These are phyloP conservation scores for Pao palembangensis DNA, from an alignment of 2,113 vertebrate species.

Conservation along the genomic window DNA sequence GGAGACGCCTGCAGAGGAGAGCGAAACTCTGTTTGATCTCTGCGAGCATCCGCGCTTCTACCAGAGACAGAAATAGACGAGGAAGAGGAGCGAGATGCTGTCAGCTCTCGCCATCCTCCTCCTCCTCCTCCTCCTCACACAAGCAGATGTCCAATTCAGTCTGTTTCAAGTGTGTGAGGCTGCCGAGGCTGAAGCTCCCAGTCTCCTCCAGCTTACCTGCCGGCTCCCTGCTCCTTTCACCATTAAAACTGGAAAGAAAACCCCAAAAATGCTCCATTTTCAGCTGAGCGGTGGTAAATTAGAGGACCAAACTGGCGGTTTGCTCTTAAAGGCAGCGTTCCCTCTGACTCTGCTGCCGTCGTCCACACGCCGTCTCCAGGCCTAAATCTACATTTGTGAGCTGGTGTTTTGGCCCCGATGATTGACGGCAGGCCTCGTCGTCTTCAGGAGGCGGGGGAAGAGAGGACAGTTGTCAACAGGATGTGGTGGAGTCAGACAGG, in stretches of 20 bases:
- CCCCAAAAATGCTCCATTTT: not conserved
- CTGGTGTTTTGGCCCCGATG: too few species aligned
- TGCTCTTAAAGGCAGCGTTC: too few species aligned
- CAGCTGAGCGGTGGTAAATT: not conserved
- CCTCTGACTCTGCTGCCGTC: too few species aligned
- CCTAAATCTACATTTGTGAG: too few species aligned
- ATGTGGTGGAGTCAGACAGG: constrained; percentile 73
- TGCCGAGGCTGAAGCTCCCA: constrained; percentile 37
- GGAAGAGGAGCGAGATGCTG: constrained; percentile 56
- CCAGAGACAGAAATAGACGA: constrained; percentile 57
- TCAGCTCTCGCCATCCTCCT: constrained; percentile 59
- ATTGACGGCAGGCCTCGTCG: too few species aligned
- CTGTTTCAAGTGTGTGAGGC: constrained; percentile 62
- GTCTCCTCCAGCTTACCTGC: not conserved
- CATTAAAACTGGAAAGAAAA: not conserved
- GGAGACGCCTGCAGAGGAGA: constrained; percentile 14
- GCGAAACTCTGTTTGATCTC: constrained; percentile 36
- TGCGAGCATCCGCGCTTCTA: constrained; percentile 5
- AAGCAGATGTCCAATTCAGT: constrained; percentile 71
- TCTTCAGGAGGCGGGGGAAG: not conserved
- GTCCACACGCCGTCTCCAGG: too few species aligned
- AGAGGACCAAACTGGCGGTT: too few species aligned
- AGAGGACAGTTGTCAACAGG: constrained; percentile 62
- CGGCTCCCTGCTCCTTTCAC: not conserved
- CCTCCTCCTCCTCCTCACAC: constrained; percentile 52